Conservation (phyloP, 1,140 invertebrate species). For the Atta colombica region DNA sequence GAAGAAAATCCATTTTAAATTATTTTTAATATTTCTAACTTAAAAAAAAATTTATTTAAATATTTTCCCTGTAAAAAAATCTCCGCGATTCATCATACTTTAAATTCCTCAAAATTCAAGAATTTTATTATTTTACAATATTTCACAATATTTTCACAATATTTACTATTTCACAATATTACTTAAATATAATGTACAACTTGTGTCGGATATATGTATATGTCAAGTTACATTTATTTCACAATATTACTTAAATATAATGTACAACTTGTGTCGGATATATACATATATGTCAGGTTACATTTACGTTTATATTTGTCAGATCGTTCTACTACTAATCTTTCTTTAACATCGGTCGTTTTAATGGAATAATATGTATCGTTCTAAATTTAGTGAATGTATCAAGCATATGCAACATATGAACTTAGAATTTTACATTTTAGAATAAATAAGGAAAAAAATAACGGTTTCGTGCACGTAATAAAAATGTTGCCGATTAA, state of each 20-base stretch:
- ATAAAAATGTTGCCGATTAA: constrained; percentile 22
- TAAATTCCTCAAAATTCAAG: constrained; percentile 1
- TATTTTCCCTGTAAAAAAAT: background rate
- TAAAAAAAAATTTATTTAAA: constrained; percentile 11
- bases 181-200: background rate
- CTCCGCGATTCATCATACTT: background rate
- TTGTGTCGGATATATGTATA: background rate
- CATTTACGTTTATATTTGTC: constrained; percentile 11
- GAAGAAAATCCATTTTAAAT: background rate
- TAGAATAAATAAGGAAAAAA: background rate
- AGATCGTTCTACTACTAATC: background rate
- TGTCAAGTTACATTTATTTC: background rate
- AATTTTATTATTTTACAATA: constrained; percentile 1
- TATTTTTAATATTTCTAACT: background rate
- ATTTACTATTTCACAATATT: no score
- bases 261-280: background rate
- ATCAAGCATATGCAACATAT: background rate
- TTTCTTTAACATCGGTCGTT: background rate
- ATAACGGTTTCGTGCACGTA: constrained; percentile 30
- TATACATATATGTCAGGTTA: background rate
- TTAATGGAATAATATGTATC: constrained; percentile 1
- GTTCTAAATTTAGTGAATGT: background rate
- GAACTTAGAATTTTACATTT: background rate
- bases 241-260: background rate
- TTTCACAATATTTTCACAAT: background rate